Evolutionary conservation across 2,797 vertebrate genomes (phyloP).

Genomic region (Phrynocephalus forsythii): DNA sequence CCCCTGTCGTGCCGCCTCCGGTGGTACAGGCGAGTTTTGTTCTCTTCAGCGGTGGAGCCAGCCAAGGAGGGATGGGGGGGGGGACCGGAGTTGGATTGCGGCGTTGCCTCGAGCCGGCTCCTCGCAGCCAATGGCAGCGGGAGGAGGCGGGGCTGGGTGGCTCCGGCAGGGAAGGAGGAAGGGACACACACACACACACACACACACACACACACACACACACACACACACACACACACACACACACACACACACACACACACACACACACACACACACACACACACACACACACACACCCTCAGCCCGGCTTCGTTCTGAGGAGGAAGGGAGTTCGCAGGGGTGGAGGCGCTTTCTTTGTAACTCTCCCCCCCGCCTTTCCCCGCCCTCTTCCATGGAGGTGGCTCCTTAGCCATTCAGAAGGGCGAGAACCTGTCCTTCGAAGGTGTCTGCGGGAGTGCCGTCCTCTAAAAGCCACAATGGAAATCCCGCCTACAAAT

Average conservation of each 20-base stretch:
- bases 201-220: no score
- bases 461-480: background rate
- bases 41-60: background rate
- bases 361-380: no score
- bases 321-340: no score
- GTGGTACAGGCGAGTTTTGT: slow-evolving; percentile 64
- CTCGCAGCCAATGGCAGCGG: background rate
- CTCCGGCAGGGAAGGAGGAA: background rate
- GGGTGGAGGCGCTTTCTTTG: background rate
- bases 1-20: background rate
- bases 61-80: background rate
- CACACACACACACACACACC: no score
- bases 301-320: no score
- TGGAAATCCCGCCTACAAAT: background rate
- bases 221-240: no score
- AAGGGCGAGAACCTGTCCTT: background rate
- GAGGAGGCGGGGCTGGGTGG: background rate
- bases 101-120: slow-evolving; percentile 28
- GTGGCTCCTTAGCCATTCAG: background rate
- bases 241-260: no score
- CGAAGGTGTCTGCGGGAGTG: background rate
- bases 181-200: no score
- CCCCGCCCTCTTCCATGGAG: background rate
- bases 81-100: background rate
- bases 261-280: no score